Percentiles rank a stretch among this genome's conserved stretches.
Conservation (phyloP, 1,140 invertebrate genomes). For the Drosophila malerkotliana region DNA sequence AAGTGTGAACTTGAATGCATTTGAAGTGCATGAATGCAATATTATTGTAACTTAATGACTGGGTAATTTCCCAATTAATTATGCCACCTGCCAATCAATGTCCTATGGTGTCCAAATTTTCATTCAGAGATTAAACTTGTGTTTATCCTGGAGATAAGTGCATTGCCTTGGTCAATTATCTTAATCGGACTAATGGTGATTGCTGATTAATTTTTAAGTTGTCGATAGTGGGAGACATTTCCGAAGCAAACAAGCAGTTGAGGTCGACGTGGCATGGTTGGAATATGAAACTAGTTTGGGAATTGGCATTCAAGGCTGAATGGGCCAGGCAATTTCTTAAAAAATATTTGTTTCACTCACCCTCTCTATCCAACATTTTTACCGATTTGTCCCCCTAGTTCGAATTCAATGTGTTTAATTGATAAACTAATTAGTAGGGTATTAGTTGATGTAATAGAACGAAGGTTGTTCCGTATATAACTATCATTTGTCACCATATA, state of each 20-base stretch:
- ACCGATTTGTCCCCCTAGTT: too few relatives aligned
- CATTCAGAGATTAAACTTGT: background rate
- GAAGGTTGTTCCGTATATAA: background rate
- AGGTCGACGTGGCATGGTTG: background rate
- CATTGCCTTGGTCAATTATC: constrained; percentile 19
- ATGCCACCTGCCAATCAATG: background rate
- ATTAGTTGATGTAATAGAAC: background rate
- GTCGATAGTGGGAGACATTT: background rate
- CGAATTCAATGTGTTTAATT: background rate
- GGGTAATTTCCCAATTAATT: constrained; percentile 23
- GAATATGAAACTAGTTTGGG: constrained; percentile 7
- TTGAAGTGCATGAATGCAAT: background rate
- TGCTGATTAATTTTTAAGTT: constrained; percentile 17
- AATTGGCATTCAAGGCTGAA: background rate
- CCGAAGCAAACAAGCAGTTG: background rate
- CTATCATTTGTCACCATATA: background rate
- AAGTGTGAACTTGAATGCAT: background rate
- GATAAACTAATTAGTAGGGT: background rate
- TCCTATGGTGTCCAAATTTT: background rate
- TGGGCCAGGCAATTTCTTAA: background rate
- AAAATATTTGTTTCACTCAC: background rate
- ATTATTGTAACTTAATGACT: background rate
- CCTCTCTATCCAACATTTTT: too few relatives aligned
- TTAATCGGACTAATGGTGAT: constrained; percentile 33
- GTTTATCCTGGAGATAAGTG: background rate